Percentiles rank a stretch among this genome's conserved stretches.
These are phyloP conservation scores for Scophthalmus maximus DNA, from an alignment of 2,113 vertebrate species.

Conservation along the genomic window DNA sequence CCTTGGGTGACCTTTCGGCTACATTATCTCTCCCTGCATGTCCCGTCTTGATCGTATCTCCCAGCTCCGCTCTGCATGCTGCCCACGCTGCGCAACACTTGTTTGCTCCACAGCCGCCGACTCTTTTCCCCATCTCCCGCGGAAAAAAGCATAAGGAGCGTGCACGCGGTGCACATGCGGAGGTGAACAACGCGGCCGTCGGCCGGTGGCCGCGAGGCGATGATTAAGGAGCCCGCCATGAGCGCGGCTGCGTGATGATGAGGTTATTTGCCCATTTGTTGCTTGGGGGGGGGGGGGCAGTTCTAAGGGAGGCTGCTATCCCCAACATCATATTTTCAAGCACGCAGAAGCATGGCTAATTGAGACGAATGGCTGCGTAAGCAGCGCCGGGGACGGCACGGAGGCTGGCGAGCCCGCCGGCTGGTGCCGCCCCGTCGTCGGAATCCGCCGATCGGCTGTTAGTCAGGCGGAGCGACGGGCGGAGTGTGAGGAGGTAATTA, in stretches of 20 bases:
- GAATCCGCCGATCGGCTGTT: conserved; percentile 46
- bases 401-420: conserved; percentile 40
- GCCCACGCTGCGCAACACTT: conserved; percentile 53
- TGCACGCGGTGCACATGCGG: conserved; percentile 15
- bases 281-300: conserved; percentile 25
- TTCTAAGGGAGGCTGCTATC: conserved; percentile 28
- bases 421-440: conserved; percentile 19
- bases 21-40: conserved; percentile 54
- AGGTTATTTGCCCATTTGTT: conserved; percentile 60
- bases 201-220: conserved; percentile 22
- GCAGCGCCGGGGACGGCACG: conserved; percentile 40
- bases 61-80: conserved; percentile 53
- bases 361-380: conserved; percentile 61
- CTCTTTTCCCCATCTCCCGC: background rate
- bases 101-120: conserved; percentile 23
- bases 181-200: conserved; percentile 53
- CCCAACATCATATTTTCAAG: conserved; percentile 52
- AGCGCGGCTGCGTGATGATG: conserved; percentile 55
- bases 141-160: too few species aligned
- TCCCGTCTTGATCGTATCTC: conserved; percentile 61
- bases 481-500: conserved; percentile 57
- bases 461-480: conserved; percentile 29
- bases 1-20: conserved; percentile 62
- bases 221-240: conserved; percentile 46
- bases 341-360: conserved; percentile 63